These are phyloP conservation scores for Nasonovia ribisnigri DNA, from an alignment of 2,888 invertebrate genomes.

Conservation along the genomic window DNA sequence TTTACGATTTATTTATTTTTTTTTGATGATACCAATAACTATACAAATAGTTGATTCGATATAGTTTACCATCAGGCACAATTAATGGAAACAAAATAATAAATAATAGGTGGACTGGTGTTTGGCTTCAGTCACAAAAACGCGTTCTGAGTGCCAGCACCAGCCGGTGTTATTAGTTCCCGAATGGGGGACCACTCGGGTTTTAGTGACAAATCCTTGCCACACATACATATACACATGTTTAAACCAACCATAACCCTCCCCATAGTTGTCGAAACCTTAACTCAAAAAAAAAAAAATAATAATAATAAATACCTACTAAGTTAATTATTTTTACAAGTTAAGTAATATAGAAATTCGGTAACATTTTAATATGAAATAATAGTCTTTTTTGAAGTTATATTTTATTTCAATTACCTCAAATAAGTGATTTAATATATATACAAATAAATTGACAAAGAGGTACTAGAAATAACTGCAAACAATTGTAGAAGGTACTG, in stretches of 20 bases:
- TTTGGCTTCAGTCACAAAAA: too few relatives aligned
- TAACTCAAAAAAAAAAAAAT: background rate
- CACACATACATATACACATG: too few relatives aligned
- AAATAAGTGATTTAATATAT: background rate
- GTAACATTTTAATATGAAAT: background rate
- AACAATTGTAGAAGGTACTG: background rate
- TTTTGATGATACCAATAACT: background rate
- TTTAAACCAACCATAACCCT: too few relatives aligned
- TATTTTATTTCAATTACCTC: background rate
- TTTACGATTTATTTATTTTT: background rate
- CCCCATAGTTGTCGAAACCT: too few relatives aligned
- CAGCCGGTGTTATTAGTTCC: too few relatives aligned
- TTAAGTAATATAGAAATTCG: background rate
- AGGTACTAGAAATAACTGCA: background rate
- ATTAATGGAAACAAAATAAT: background rate
- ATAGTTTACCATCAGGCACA: background rate
- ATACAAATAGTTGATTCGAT: background rate
- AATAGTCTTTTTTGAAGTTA: background rate
- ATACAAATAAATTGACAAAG: background rate
- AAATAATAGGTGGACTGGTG: too few relatives aligned
- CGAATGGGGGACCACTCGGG: too few relatives aligned
- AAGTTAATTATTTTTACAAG: background rate
- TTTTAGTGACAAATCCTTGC: too few relatives aligned
- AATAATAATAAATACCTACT: background rate
- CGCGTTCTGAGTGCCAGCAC: too few relatives aligned